A percentile compares a stretch with the other conserved stretches of the same genome.
Evolutionary conservation across 2,113 vertebrate species (phyloP).

Genomic region (Meriones unguiculatus): DNA sequence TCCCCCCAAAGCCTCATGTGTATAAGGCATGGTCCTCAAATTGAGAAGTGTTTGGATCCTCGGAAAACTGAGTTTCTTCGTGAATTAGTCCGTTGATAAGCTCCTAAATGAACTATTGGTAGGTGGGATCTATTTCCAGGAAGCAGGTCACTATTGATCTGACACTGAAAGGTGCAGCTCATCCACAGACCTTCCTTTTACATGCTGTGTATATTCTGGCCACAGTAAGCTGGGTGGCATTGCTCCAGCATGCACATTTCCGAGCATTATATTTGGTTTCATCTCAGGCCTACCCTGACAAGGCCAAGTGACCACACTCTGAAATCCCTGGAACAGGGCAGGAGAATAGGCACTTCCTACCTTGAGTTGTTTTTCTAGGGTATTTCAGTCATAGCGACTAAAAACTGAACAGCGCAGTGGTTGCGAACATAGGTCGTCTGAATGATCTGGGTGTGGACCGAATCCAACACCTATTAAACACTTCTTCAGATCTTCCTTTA

Average conservation of each 20-base stretch:
- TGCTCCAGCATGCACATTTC: neutral
- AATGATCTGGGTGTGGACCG: neutral
- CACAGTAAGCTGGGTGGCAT: neutral
- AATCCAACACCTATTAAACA: neutral
- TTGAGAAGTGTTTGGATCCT: neutral
- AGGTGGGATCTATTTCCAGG: neutral
- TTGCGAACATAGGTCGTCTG: neutral
- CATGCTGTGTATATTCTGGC: neutral
- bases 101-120: neutral
- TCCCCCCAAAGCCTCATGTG: too few relatives aligned
- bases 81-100: neutral
- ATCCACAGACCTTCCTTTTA: neutral
- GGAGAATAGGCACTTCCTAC: neutral
- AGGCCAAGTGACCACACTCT: neutral
- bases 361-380: neutral
- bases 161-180: neutral
- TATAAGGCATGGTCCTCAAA: neutral
- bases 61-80: neutral
- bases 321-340: neutral
- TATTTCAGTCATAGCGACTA: neutral
- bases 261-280: neutral
- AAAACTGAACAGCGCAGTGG: neutral
- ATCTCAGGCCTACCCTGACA: neutral
- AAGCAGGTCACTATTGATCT: neutral
- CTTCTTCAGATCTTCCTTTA: neutral